phyloP scores from a whole-genome alignment of 2,797 vertebrate genomes.

The Spinibarbus caldwelli region DNA sequence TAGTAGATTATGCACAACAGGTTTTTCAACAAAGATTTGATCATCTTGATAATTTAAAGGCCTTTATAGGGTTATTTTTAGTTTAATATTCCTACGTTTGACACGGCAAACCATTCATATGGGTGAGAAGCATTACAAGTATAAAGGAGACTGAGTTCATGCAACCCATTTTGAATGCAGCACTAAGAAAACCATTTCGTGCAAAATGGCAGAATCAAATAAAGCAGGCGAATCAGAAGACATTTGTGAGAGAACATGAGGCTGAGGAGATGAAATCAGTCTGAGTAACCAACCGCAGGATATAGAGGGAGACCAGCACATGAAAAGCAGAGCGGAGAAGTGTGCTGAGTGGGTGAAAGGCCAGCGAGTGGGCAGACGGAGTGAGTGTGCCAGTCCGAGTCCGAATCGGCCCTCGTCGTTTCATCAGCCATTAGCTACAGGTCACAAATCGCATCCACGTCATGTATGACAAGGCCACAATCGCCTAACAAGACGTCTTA shows the following conservation, averaged over 20 bases:
- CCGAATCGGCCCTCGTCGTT: constrained; percentile 52
- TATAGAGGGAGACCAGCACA: not conserved
- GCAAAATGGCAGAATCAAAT: constrained; percentile 8
- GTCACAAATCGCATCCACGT: constrained; percentile 61
- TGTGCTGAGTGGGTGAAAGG: constrained; percentile 41
- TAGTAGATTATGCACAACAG: not conserved
- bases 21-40: not conserved
- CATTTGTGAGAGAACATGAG: constrained; percentile 10
- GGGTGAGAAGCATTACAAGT: not conserved
- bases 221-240: not conserved
- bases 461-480: constrained; percentile 49
- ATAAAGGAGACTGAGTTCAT: not conserved
- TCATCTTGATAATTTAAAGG: not conserved
- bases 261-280: constrained; percentile 12
- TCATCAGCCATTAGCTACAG: constrained; percentile 64
- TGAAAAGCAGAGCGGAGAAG: constrained; percentile 24
- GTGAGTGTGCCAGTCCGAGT: constrained; percentile 50
- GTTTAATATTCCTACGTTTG: not conserved
- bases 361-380: constrained; percentile 41
- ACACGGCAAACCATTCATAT: not conserved
- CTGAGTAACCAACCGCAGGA: constrained; percentile 4
- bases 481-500: constrained; percentile 54
- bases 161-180: not conserved
- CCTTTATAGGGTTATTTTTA: not conserved
- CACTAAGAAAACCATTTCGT: not conserved